Conservation (phyloP, 2,888 invertebrate genomes). For the Heteromurus nitidus region DNA sequence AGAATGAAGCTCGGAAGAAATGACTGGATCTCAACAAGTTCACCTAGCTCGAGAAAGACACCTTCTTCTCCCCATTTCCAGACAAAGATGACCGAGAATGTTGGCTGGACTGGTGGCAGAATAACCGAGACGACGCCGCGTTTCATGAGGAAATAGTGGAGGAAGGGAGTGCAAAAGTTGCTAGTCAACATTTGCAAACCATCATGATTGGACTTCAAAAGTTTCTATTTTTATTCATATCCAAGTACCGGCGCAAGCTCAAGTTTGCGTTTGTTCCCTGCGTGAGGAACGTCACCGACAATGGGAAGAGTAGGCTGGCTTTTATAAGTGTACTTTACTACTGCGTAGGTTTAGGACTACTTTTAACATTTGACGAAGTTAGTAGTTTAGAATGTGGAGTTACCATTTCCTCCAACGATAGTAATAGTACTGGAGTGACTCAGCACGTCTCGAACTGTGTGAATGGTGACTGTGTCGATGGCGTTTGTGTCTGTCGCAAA, state of each 20-base stretch:
- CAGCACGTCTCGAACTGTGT: conserved; percentile 75
- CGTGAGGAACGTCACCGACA: conserved; percentile 33
- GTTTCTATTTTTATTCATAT: conserved; percentile 90
- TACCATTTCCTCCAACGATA: conserved; percentile 42
- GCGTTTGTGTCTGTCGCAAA: conserved; percentile 91
- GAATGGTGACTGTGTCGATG: conserved; percentile 87
- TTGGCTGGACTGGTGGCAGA: neutral
- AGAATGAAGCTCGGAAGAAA: conserved; percentile 1
- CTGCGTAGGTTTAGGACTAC: conserved; percentile 34
- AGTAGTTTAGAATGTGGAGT: conserved; percentile 68
- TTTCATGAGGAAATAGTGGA: conserved; percentile 26
- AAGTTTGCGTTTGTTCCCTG: conserved; percentile 12
- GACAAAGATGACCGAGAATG: neutral
- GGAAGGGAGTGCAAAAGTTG: conserved; percentile 42
- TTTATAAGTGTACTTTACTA: conserved; percentile 74
- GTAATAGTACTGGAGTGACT: conserved; percentile 18
- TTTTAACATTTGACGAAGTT: conserved; percentile 50
- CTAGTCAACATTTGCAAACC: conserved; percentile 52
- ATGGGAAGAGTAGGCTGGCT: conserved; percentile 72
- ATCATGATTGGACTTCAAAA: conserved; percentile 83
- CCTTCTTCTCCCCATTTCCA: neutral
- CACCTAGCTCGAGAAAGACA: neutral
- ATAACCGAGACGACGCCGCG: neutral
- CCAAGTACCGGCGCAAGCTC: conserved; percentile 84
- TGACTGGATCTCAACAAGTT: conserved; percentile 9